Conservation (phyloP, 1,140 invertebrate species). For the Theocolax elegans region DNA sequence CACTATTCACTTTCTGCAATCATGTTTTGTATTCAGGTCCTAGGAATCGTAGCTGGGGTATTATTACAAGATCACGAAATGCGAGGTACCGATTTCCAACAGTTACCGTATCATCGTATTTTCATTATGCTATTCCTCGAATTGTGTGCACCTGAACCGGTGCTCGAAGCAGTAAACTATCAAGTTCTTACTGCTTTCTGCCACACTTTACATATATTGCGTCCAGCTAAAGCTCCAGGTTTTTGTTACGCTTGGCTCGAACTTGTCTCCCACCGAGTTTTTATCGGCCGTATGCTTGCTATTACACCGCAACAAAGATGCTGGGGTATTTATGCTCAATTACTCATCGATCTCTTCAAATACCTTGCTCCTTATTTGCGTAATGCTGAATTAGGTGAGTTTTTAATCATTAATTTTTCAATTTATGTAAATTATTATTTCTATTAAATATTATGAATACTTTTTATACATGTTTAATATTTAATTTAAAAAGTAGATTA, state of each 20-base stretch:
- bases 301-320: slow-evolving; percentile 87
- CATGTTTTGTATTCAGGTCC: slow-evolving; percentile 54
- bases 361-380: slow-evolving; percentile 96
- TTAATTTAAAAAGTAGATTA: no score
- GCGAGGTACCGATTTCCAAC: slow-evolving; percentile 89
- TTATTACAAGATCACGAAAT: slow-evolving; percentile 95
- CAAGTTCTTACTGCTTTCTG: slow-evolving; percentile 91
- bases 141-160: slow-evolving; percentile 91
- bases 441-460: not conserved
- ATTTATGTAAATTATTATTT: not conserved
- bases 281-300: slow-evolving; percentile 93
- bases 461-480: not conserved
- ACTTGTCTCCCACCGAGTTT: slow-evolving; percentile 94
- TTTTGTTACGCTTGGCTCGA: slow-evolving; percentile 99
- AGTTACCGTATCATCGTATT: slow-evolving; percentile 96
- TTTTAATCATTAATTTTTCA: not conserved
- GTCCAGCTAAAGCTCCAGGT: slow-evolving; percentile 94
- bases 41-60: slow-evolving; percentile 95
- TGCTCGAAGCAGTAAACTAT: slow-evolving; percentile 91
- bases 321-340: slow-evolving; percentile 90
- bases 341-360: slow-evolving; percentile 95
- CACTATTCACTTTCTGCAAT: not conserved
- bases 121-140: slow-evolving; percentile 98
- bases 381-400: slow-evolving; percentile 86
- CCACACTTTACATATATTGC: slow-evolving; percentile 90